Conservation (phyloP, 2,797 vertebrate species). For the Premnoplex brunnescens region DNA sequence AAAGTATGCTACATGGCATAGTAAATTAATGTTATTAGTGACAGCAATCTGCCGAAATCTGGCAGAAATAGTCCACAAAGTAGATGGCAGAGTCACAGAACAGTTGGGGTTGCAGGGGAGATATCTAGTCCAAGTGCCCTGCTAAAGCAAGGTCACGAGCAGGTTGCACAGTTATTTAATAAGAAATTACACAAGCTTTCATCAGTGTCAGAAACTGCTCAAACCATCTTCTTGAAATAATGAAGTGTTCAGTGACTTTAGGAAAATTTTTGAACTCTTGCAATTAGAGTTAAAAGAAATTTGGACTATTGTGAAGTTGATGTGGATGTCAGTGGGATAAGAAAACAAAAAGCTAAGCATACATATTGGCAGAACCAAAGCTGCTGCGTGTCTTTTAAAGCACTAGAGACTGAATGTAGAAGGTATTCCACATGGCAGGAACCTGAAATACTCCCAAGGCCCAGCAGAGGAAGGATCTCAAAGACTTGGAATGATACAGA, state of each 20-base stretch:
- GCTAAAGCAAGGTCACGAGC: neutral
- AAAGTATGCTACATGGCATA: neutral
- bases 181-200: neutral
- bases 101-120: neutral
- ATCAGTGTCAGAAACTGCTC: neutral
- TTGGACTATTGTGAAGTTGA: neutral
- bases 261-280: neutral
- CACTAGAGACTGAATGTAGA: neutral
- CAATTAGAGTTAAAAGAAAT: neutral
- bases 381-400: neutral
- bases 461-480: neutral
- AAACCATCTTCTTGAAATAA: neutral
- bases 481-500: no score
- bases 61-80: neutral
- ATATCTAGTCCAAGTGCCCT: neutral
- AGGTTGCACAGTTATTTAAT: neutral
- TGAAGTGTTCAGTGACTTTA: neutral
- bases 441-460: neutral
- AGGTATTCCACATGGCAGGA: accelerated
- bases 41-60: neutral
- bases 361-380: neutral
- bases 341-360: neutral
- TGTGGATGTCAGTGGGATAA: neutral
- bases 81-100: neutral
- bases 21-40: neutral